phyloP scores from a whole-genome alignment of 2,797 vertebrate genomes.

The Acipenser ruthenus region DNA sequence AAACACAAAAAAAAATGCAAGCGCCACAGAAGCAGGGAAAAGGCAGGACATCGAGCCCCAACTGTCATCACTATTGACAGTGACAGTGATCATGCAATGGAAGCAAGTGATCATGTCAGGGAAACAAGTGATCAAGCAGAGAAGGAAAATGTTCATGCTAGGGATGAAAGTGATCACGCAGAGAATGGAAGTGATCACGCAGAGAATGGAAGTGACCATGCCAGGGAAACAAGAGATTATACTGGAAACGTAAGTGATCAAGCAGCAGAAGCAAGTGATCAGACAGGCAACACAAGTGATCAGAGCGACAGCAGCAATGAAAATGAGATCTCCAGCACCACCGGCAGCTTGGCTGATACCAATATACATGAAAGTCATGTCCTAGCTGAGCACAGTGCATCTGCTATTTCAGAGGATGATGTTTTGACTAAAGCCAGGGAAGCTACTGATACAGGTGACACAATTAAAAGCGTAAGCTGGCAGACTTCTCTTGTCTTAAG shows the following conservation, averaged over 20 bases:
- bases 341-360: conserved; percentile 4
- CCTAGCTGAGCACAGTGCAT: conserved; percentile 9
- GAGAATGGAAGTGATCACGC: too few relatives aligned
- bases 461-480: not conserved
- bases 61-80: conserved; percentile 23
- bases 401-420: not conserved
- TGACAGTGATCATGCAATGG: conserved; percentile 13
- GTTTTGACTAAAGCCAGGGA: not conserved
- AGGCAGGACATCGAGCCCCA: not conserved
- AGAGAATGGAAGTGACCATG: conserved; percentile 10
- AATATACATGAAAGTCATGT: conserved; percentile 14
- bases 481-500: not conserved
- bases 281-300: not conserved
- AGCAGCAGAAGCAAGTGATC: not conserved
- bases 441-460: conserved; percentile 6
- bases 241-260: conserved; percentile 3
- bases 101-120: not conserved
- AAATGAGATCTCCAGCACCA: conserved; percentile 1
- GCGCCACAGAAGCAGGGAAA: not conserved
- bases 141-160: too few relatives aligned
- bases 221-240: not conserved
- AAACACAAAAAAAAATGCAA: conserved; percentile 62
- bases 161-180: too few relatives aligned
- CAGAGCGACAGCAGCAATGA: not conserved
- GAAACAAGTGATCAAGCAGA: not conserved